Percentiles rank a stretch among this genome's conserved stretches.
Evolutionary conservation across 2,797 vertebrate species (phyloP).

Genomic region (Poecile montanus): DNA sequence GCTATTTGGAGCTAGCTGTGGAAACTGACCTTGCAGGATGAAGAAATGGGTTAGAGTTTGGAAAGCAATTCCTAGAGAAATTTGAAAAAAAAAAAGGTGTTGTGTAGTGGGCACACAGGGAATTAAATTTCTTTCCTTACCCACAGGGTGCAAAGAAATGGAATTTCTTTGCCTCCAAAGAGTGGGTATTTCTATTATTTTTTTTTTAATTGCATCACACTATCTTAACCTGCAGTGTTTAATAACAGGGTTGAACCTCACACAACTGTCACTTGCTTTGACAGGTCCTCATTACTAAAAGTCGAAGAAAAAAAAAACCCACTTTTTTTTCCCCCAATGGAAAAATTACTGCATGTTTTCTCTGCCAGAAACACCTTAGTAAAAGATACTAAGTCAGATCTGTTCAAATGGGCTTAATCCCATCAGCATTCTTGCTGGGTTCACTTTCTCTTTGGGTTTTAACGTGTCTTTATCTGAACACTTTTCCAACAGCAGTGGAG

Average conservation of each 20-base stretch:
- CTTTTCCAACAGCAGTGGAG: background rate
- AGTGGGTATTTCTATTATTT: background rate
- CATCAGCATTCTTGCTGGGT: background rate
- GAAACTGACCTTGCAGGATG: background rate
- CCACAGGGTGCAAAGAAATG: background rate
- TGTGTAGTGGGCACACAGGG: background rate
- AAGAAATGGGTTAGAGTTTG: background rate
- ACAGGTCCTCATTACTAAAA: background rate
- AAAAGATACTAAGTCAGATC: background rate
- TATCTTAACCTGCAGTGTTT: background rate
- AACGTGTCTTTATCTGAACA: background rate
- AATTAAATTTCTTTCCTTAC: background rate
- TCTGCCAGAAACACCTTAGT: background rate
- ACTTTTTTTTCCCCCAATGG: background rate
- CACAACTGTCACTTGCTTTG: background rate
- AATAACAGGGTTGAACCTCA: background rate
- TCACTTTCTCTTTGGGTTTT: background rate
- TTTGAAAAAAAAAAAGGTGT: background rate
- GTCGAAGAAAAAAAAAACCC: fast-evolving
- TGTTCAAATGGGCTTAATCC: background rate
- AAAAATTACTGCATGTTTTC: background rate
- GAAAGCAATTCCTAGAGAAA: background rate
- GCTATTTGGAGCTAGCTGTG: background rate
- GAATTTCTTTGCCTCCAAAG: background rate
- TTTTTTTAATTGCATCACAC: background rate